phyloP scores from a whole-genome alignment of 2,888 invertebrate species.

The Andrena praecox region DNA sequence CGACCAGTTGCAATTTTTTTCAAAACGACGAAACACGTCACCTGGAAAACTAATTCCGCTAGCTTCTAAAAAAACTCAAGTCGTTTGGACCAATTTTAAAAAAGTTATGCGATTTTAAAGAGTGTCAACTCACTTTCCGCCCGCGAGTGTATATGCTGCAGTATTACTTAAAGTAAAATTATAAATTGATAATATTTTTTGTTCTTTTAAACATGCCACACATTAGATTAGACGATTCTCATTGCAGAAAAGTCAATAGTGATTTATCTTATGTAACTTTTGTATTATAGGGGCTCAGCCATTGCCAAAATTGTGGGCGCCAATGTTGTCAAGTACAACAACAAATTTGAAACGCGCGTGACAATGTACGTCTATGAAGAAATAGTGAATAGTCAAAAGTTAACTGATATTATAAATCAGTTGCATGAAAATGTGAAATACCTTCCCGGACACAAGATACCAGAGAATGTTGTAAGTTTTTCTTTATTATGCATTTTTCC shows the following conservation, averaged over 20 bases:
- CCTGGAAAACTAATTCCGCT: too few species aligned
- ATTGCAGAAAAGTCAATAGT: neutral
- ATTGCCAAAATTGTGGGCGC: constrained; percentile 99
- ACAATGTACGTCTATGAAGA: constrained; percentile 99
- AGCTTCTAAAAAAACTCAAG: too few species aligned
- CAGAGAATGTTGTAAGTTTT: constrained; percentile 96
- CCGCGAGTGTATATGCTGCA: too few species aligned
- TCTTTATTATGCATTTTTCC: neutral
- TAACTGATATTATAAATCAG: constrained; percentile 99
- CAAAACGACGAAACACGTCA: too few species aligned
- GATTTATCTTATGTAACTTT: constrained; percentile 34
- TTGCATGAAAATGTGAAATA: constrained; percentile 99
- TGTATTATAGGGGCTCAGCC: constrained; percentile 93
- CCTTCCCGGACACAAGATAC: constrained; percentile 97
- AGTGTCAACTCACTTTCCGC: too few species aligned
- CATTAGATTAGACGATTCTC: neutral
- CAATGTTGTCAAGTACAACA: constrained; percentile 91
- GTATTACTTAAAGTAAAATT: neutral
- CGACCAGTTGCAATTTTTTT: too few species aligned
- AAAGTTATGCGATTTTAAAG: too few species aligned
- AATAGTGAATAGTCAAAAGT: constrained; percentile 95
- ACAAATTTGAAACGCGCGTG: constrained; percentile 94
- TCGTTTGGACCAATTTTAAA: too few species aligned
- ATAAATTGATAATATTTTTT: neutral
- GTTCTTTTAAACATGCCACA: neutral